Evolutionary conservation across 1,140 invertebrate species (phyloP).

Genomic region (Physella acuta): DNA sequence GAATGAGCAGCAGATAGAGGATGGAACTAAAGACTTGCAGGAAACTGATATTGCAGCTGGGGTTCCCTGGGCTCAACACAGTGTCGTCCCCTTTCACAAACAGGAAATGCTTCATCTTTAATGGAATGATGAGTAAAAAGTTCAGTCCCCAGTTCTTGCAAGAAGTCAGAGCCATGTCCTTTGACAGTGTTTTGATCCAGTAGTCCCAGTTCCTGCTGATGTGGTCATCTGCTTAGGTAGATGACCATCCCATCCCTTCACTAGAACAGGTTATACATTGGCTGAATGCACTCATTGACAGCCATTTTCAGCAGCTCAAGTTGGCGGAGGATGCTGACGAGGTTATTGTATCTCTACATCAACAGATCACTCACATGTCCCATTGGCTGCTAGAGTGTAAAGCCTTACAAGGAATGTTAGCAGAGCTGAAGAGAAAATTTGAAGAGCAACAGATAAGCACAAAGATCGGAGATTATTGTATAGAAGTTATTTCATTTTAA

Average conservation of each 20-base stretch:
- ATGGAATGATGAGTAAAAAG: conserved; percentile 10
- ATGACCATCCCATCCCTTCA: not conserved
- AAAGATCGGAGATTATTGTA: conserved; percentile 20
- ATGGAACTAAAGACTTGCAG: not conserved
- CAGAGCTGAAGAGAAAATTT: conserved; percentile 6
- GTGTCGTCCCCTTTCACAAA: not conserved
- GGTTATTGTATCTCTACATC: conserved; percentile 5
- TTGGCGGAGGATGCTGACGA: conserved; percentile 16
- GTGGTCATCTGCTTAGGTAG: no score
- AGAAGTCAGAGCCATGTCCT: conserved; percentile 9
- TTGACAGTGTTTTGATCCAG: conserved; percentile 21
- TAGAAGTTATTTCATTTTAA: conserved; percentile 22
- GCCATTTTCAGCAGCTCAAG: conserved; percentile 19
- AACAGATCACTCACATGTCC: conserved; percentile 12
- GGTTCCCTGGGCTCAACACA: conserved; percentile 4
- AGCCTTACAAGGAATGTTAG: not conserved
- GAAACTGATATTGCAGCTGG: not conserved
- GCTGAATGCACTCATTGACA: conserved; percentile 19
- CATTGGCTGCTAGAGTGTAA: conserved; percentile 13
- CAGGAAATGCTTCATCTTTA: conserved; percentile 5
- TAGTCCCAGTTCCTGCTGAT: not conserved
- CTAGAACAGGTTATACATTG: conserved; percentile 22
- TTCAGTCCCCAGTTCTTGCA: conserved; percentile 22
- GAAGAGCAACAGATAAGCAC: conserved; percentile 17
- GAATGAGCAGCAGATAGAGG: not conserved